Evolutionary conservation across 2,113 vertebrate genomes (phyloP), one percentile per base, ranked within the genome.

Genomic region (Brachyhypopomus gauderio): DNA sequence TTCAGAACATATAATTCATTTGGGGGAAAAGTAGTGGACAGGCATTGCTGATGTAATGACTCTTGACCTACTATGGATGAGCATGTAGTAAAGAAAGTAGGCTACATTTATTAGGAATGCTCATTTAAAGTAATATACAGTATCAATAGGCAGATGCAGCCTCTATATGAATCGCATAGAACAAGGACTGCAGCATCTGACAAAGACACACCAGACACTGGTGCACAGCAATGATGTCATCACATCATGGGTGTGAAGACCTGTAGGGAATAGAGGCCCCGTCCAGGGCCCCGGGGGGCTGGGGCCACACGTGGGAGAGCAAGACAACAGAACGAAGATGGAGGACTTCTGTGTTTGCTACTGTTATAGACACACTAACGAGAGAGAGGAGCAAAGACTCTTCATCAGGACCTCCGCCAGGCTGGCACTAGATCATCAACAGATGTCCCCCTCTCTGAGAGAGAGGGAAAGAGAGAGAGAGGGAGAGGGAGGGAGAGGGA

Each of bases 401-500:
- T 77, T 82, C 80, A 80, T 76, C 81, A 52, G 45, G 45, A 3
- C 45, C 45, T 52, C 45, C 23, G 34, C 64, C 19, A 48, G 72
- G 30, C 55, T 88, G 87, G 87, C 80, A 85, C 78, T 55, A 55
- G 73, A 70, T 77, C 36, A 80, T 66, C 66, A 79, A 78, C 81
- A 88, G 85, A 88, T 86, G 87, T 78, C 69, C 59, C 59, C 62
- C 75, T 78, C 36, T 30, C 74, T 52, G 36, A 23, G 41, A 70
- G 60, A 75, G 77, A 76, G 55, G 38, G 27, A 34, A 48, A 48
- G 59, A 59, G 34, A 77, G 25, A 78, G 38, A 75, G 56, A 59
- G 59, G 83, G n/a, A 45, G 41, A 72, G 9, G 75, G 23, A 64
- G 55, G 20, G 77, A 45, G 7, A 59, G 19, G 25, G n/a, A 62